Conservation (phyloP, 2,888 invertebrate species). For the Limnephilus rhombicus region DNA sequence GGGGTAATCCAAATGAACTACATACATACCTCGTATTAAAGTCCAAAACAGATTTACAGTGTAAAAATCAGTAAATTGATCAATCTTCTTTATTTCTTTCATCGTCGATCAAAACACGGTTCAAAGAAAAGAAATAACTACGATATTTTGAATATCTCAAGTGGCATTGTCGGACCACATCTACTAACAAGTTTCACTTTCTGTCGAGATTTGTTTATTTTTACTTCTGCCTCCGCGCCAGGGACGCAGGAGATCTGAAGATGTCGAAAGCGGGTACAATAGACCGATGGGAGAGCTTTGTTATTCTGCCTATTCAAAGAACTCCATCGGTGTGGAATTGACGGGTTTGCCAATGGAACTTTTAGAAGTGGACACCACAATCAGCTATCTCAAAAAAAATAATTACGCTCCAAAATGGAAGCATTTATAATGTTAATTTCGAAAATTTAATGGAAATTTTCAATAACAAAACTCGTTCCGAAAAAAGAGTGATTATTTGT, state of each 20-base stretch:
- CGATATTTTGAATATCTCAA: slow-evolving; percentile 24
- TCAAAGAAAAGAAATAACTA: neutral
- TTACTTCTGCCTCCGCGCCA: slow-evolving; percentile 29
- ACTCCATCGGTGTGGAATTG: slow-evolving; percentile 9
- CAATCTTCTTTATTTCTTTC: neutral
- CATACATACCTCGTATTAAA: neutral
- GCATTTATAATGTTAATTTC: neutral
- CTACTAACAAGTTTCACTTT: slow-evolving; percentile 38
- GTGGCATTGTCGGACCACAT: slow-evolving; percentile 35
- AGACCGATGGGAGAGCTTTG: slow-evolving; percentile 15
- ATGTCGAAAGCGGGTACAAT: slow-evolving; percentile 29
- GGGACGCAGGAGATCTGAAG: slow-evolving; percentile 34
- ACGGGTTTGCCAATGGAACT: slow-evolving; percentile 21
- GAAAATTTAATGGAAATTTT: neutral
- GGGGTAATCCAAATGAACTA: neutral
- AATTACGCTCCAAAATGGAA: neutral
- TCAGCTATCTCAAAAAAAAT: neutral
- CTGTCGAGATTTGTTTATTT: slow-evolving; percentile 31
- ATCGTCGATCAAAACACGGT: neutral
- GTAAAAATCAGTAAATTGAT: neutral
- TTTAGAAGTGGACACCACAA: neutral
- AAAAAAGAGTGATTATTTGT: neutral
- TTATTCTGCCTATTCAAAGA: slow-evolving; percentile 7
- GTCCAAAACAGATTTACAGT: neutral
- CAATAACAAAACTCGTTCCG: neutral